Base-by-base conservation (phyloP, 2,888 invertebrate genomes). In the Zaprionus obscuricornis region DNA sequence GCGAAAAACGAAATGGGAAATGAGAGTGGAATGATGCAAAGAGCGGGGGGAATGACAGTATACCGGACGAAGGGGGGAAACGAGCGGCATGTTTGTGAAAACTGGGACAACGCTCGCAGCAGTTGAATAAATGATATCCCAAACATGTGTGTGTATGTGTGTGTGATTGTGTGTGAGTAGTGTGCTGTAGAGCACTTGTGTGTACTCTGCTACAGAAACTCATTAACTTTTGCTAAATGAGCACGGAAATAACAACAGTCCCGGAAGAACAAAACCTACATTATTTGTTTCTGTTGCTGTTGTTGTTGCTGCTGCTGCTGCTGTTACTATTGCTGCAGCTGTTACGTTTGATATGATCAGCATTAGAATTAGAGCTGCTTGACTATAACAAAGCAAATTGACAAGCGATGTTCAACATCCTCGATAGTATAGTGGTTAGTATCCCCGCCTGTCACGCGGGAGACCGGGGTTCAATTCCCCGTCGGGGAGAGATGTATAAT, bases 401-500 rank as follows among this genome's bases (percentile, higher is more conserved):
- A 0, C 42, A 4, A 0, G 0, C 0, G 0, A 0, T 0, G 0
- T 0, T 0, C 39, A 40, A 3, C 11, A 0, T 74, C 74, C 78
- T 74, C 74, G 75, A 78, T 78, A 74, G 78, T 74, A 78, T 74
- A 74, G 74, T 74, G 74, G 74, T 76, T 26, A 75, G 72, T 71
- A 71, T 74, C 76, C 76, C 76, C 73, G 73, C 76, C 72, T 73
- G 77, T 71, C 71, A 71, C 70, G 71, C 71, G 74, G 71, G 74
- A 74, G 71, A 71, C 74, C 70, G 70, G 70, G 70, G 71, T 72
- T 67, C 64, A 69, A 69, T 71, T 69, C 69, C 69, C 69, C 67
- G 69, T 71, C 69, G 72, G 69, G 69, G 69, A 69, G 69, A 18
- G 5, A 5, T 2, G n/a, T 11, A 1, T 5, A 3, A 4, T n/a